Conservation (phyloP, 53 echinoderm and acorn worm species). For the Holothuria leucospilota region DNA sequence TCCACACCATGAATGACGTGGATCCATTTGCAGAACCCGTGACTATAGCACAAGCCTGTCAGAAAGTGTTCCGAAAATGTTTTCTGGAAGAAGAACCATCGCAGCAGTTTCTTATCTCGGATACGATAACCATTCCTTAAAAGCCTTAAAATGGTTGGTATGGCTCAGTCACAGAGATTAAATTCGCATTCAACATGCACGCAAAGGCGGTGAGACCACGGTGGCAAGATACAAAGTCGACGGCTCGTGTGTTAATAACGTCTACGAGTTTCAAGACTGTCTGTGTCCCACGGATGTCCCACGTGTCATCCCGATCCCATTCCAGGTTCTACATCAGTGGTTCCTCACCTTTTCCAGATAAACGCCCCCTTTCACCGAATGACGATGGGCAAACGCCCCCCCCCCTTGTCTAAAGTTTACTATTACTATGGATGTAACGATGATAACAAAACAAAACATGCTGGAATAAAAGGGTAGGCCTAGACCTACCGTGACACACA, state of each 20-base stretch:
- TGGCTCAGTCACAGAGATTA: constrained; percentile 5
- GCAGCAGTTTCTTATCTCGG: background rate
- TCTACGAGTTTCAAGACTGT: constrained; percentile 58
- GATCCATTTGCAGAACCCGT: constrained; percentile 44
- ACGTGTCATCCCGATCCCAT: constrained; percentile 16
- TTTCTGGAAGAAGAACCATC: constrained; percentile 58
- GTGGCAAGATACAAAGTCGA: constrained; percentile 34
- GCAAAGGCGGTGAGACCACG: constrained; percentile 45
- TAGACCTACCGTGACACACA: background rate
- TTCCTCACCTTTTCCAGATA: no score
- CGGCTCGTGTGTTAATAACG: background rate
- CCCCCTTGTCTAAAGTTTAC: no score
- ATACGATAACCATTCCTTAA: constrained; percentile 32
- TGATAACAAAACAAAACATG: no score
- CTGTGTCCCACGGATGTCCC: constrained; percentile 57
- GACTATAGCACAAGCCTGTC: no score
- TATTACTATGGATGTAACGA: no score
- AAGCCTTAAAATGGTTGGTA: no score
- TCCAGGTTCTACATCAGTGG: background rate
- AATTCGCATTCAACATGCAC: constrained; percentile 49
- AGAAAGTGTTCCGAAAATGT: constrained; percentile 57
- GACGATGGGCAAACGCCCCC: no score
- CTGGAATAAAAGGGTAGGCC: no score
- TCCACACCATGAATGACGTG: constrained; percentile 4
- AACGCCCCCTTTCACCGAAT: no score